phyloP scores from a whole-genome alignment of 1,140 invertebrate species.

The Maniola jurtina region DNA sequence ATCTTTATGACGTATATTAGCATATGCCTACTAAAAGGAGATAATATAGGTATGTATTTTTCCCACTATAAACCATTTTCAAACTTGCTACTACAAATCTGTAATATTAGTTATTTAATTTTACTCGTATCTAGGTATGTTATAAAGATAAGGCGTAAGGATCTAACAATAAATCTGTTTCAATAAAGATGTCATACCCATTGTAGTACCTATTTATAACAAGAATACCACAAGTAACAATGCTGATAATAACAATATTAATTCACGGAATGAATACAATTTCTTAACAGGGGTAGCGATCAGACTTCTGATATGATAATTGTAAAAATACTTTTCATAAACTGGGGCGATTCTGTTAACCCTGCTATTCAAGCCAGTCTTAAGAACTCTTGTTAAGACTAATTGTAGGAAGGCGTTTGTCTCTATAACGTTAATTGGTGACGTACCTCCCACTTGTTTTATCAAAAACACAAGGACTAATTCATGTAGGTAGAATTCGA shows the following conservation, averaged over 20 bases:
- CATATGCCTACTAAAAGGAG: background rate
- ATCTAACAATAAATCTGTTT: background rate
- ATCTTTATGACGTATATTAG: conserved; percentile 1
- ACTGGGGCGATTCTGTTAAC: conserved; percentile 18
- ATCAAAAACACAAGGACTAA: background rate
- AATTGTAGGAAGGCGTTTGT: conserved; percentile 18
- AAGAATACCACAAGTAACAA: conserved; percentile 4
- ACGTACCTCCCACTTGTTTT: conserved; percentile 8
- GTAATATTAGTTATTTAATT: no score
- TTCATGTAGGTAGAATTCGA: background rate
- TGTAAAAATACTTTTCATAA: conserved; percentile 11
- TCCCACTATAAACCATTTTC: no score
- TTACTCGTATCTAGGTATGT: no score
- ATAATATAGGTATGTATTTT: no score
- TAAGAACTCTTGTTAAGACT: conserved; percentile 14
- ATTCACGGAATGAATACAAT: background rate
- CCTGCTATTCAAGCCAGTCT: conserved; percentile 4
- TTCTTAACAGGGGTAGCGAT: conserved; percentile 5
- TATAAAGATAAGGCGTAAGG: no score
- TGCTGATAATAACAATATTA: background rate
- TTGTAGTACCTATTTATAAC: no score
- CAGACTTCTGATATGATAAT: conserved; percentile 5
- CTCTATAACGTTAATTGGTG: conserved; percentile 18
- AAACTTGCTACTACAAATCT: no score
- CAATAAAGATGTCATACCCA: background rate